Evolutionary conservation across 2,113 vertebrate genomes (phyloP), one percentile per base, ranked within the genome.

Genomic region (Lamprotornis superbus): DNA sequence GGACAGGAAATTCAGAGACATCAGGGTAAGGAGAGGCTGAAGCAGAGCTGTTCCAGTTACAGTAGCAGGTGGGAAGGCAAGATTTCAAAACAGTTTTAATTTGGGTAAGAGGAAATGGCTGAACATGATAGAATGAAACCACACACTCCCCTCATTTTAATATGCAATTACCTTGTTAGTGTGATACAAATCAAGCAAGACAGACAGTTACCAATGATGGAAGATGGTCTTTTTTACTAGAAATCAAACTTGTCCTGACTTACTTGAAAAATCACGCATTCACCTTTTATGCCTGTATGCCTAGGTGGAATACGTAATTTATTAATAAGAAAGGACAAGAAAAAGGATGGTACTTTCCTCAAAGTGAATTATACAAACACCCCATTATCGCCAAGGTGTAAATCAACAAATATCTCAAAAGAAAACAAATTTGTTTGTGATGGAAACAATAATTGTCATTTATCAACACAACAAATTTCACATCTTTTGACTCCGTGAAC

Each of bases 11-110:
- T 93, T 79, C 84, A 82, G 94, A 94, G 89, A 76, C 77, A 89
- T 28, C 57, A 94, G 60, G 52, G 77, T 87, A 95, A 90, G 77
- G 69, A 93, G 37, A 89, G 86, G 91, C 94, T 92, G 93, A 78
- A 87, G 76, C 60, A 81, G 92, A 94, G 59, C 85, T 96, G 91
- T 94, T 94, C 60, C 69, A 86, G 83, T 95, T 96, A 89, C 93
- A 81, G 92, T 52, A 90, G 90, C 95, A 96, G 79, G 96, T 96
- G 94, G 88, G 82, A 97, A 93, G 63, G 88, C 67, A 96, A 85
- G 85, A 86, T 59, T 94, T 94, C 87, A 87, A 87, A 96, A 94
- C 80, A 87, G 39, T 74, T 94, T 94, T 83, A 92, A 91, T 90
- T 90, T 75, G 71, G 46, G 74, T 56, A 91, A 89, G 42, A 95